Conservation (phyloP, 2,113 vertebrate species). For the Clarias gariepinus region DNA sequence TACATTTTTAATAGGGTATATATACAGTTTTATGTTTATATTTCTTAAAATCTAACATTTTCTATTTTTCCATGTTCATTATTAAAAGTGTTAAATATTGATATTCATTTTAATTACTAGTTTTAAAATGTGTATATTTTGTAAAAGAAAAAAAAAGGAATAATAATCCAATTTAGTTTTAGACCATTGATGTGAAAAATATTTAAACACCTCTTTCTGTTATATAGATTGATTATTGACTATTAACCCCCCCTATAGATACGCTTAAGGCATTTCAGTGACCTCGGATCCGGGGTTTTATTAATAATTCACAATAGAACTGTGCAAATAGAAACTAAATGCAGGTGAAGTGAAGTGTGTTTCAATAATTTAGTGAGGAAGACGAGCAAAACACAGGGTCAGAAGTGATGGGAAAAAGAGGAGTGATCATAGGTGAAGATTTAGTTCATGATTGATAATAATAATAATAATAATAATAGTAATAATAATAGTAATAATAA, state of each 20-base stretch:
- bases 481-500: no score
- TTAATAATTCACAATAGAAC: conserved; percentile 10
- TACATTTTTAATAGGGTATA: neutral
- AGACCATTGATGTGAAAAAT: neutral
- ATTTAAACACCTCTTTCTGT: neutral
- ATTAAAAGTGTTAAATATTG: neutral
- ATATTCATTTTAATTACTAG: neutral
- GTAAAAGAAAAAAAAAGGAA: neutral
- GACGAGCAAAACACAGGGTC: neutral
- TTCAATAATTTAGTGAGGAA: neutral
- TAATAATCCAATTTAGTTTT: neutral
- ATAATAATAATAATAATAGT: neutral
- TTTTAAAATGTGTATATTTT: neutral
- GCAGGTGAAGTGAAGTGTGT: neutral
- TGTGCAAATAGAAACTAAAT: conserved; percentile 5
- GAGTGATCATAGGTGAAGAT: neutral
- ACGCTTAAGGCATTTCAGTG: neutral
- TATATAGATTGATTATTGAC: neutral
- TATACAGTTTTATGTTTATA: no score
- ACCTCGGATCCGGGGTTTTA: neutral
- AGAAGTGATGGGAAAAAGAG: neutral
- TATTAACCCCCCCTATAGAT: neutral
- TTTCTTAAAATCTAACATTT: neutral
- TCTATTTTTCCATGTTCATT: neutral
- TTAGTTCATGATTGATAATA: neutral